Evolutionary conservation across 2,888 invertebrate species (phyloP).

Genomic region (Pemphredon lugubris): DNA sequence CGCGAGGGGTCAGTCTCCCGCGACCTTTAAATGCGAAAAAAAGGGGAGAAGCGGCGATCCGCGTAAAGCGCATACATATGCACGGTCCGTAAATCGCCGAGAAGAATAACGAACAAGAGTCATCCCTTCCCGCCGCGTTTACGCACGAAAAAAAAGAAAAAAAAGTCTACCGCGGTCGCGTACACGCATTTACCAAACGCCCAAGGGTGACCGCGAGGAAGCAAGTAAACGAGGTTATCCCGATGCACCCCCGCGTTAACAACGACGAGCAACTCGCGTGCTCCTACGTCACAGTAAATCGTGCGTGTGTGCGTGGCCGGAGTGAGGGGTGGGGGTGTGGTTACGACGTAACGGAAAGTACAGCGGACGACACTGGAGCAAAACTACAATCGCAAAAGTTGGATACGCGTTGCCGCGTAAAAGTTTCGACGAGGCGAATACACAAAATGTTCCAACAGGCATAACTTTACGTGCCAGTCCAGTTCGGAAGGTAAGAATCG

Average conservation of each 20-base stretch:
- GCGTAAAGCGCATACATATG: constrained; percentile 8
- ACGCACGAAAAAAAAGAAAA: constrained; percentile 3
- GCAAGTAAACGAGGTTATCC: constrained; percentile 24
- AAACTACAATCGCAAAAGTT: not conserved
- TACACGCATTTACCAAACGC: constrained; percentile 8
- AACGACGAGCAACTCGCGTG: constrained; percentile 43
- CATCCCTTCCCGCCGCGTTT: constrained; percentile 14
- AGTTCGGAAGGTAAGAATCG: too few species aligned
- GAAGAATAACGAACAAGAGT: constrained; percentile 17
- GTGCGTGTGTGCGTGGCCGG: too few species aligned
- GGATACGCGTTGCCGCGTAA: not conserved
- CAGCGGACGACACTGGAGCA: not conserved
- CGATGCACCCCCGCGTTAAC: constrained; percentile 34
- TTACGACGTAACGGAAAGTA: not conserved
- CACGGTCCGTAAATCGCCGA: constrained; percentile 1
- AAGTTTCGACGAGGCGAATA: not conserved
- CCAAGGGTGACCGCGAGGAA: too few species aligned
- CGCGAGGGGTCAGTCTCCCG: constrained; percentile 22
- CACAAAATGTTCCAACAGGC: not conserved
- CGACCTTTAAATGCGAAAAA: constrained; percentile 34
- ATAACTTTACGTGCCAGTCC: too few species aligned
- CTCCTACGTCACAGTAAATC: constrained; percentile 22
- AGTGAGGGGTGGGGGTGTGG: not conserved
- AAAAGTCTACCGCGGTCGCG: constrained; percentile 6
- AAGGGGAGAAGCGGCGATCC: constrained; percentile 35